Evolutionary conservation across 2,888 invertebrate genomes (phyloP).

Genomic region (Lobophora halterata): DNA sequence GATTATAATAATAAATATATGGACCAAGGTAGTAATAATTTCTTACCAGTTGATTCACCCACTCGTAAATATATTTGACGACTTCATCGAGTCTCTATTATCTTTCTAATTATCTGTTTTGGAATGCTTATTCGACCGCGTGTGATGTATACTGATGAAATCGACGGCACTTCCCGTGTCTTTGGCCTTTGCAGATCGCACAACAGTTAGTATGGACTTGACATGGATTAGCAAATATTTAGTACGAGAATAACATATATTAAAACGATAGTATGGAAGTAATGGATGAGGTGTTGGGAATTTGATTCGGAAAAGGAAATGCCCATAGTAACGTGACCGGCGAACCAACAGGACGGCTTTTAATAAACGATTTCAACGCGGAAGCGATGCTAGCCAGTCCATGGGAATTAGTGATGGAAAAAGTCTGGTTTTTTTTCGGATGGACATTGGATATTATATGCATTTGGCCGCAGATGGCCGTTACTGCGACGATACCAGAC

Average conservation of each 20-base stretch:
- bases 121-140: conserved; percentile 16
- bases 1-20: too few species aligned
- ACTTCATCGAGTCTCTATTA: conserved; percentile 3
- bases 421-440: too few species aligned
- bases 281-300: background rate
- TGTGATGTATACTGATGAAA: conserved; percentile 22
- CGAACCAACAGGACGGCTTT: conserved; percentile 32
- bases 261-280: background rate
- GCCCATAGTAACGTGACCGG: conserved; percentile 44
- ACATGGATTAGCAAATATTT: conserved; percentile 8
- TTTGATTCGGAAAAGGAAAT: conserved; percentile 51
- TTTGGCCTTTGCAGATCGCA: conserved; percentile 35
- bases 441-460: too few species aligned
- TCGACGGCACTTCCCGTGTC: conserved; percentile 43
- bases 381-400: conserved; percentile 36
- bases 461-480: too few species aligned
- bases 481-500: too few species aligned
- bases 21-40: too few species aligned
- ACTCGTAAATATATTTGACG: too few species aligned
- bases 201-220: conserved; percentile 10
- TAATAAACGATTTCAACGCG: conserved; percentile 23
- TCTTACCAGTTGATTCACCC: too few species aligned
- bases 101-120: conserved; percentile 5
- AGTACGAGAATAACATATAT: background rate
- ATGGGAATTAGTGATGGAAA: conserved; percentile 22